A percentile compares a stretch with the other conserved stretches of the same genome.
These are phyloP conservation scores for Phylloscopus whistleri DNA, from an alignment of 2,113 vertebrate species.

Conservation along the genomic window DNA sequence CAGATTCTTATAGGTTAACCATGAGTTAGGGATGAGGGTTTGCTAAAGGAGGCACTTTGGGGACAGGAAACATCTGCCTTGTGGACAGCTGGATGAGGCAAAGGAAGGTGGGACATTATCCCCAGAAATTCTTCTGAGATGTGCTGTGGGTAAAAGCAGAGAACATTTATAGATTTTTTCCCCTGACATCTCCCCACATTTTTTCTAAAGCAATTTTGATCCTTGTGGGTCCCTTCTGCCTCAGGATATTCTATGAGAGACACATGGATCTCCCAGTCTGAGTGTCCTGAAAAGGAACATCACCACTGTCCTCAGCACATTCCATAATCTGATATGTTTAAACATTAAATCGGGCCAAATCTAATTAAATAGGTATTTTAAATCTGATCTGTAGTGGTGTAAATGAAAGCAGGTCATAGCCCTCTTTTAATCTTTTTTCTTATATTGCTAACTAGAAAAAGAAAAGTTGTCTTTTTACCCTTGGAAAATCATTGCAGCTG, in stretches of 20 bases:
- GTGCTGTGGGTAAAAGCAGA: neutral
- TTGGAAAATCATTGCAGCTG: neutral
- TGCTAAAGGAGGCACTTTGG: neutral
- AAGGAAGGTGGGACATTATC: neutral
- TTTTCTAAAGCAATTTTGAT: neutral
- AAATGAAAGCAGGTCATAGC: constrained; percentile 19
- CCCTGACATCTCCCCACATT: neutral
- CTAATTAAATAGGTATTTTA: constrained; percentile 31
- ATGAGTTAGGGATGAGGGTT: neutral
- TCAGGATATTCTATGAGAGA: neutral
- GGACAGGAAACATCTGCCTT: neutral
- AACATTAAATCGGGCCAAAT: constrained; percentile 1
- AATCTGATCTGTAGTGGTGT: neutral
- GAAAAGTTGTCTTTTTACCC: neutral
- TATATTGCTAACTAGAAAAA: neutral
- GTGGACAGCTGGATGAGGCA: neutral
- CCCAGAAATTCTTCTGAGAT: neutral
- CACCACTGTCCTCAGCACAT: neutral
- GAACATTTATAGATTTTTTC: neutral
- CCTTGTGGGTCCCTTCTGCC: neutral
- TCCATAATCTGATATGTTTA: neutral
- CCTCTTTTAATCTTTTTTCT: neutral
- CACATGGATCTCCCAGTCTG: neutral
- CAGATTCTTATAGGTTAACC: neutral
- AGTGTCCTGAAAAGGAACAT: neutral